phyloP scores from a whole-genome alignment of 2,113 vertebrate species.

The Condylura cristata region DNA sequence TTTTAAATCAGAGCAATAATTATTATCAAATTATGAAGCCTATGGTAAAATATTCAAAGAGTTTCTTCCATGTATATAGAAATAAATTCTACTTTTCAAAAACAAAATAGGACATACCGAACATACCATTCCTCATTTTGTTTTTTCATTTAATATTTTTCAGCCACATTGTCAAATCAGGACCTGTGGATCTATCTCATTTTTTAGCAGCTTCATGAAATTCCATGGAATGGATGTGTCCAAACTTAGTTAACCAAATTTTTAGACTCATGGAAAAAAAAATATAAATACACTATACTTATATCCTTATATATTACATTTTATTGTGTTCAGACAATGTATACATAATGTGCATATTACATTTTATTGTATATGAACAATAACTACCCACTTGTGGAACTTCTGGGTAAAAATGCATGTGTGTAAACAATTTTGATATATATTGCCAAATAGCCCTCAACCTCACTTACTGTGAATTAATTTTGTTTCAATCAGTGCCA shows the following conservation, averaged over 20 bases:
- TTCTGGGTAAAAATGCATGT: background rate
- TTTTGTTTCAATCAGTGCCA: background rate
- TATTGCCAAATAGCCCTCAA: background rate
- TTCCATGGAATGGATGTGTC: background rate
- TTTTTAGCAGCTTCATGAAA: background rate
- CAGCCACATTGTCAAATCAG: background rate
- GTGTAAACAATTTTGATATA: background rate
- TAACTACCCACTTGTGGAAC: background rate
- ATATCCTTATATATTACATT: background rate
- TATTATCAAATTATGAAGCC: background rate
- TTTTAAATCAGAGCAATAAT: constrained; percentile 14
- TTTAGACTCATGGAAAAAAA: no score
- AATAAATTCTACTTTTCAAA: background rate
- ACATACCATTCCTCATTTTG: background rate
- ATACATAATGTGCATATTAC: no score
- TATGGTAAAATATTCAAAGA: background rate
- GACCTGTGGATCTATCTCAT: background rate
- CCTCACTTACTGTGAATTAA: background rate
- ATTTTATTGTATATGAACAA: background rate
- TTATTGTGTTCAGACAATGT: no score
- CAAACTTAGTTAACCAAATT: background rate
- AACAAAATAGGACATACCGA: background rate
- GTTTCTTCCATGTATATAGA: background rate
- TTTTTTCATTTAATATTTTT: background rate
- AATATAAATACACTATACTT: background rate